Percentiles rank a stretch among this genome's conserved stretches.
phyloP scores from a whole-genome alignment of 2,888 invertebrate genomes.

The Nephrotoma flavescens region DNA sequence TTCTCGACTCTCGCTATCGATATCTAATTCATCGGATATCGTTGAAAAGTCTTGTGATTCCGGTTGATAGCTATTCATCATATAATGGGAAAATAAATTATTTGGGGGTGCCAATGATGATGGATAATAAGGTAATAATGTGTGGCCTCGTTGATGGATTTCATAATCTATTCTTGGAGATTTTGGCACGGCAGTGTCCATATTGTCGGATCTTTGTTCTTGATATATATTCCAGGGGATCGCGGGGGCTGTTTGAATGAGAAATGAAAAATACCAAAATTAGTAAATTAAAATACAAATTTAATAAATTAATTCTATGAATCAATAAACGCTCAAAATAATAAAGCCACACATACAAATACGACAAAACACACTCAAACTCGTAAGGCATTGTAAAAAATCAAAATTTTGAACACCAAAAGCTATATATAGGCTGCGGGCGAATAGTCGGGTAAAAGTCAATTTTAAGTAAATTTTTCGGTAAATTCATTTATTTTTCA shows the following conservation, averaged over 20 bases:
- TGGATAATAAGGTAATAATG: background rate
- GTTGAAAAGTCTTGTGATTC: background rate
- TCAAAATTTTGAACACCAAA: too few relatives aligned
- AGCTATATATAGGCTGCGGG: too few relatives aligned
- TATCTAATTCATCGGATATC: background rate
- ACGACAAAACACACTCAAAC: background rate
- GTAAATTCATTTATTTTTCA: too few relatives aligned
- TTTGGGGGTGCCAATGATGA: background rate
- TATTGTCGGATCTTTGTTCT: background rate
- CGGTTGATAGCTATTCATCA: background rate
- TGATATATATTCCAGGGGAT: conserved; percentile 2
- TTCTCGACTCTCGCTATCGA: background rate
- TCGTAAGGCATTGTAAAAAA: too few relatives aligned
- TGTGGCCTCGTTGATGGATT: background rate
- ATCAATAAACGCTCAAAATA: background rate
- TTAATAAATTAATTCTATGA: background rate
- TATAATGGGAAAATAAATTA: background rate
- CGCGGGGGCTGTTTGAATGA: background rate
- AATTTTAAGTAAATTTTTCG: too few relatives aligned
- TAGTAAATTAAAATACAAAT: background rate
- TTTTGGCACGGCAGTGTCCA: background rate
- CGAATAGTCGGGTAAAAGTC: too few relatives aligned
- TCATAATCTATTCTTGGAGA: background rate
- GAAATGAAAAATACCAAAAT: background rate
- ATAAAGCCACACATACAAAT: background rate